Evolutionary conservation across 2,888 invertebrate genomes (phyloP).

Genomic region (Mesoligia furuncula): DNA sequence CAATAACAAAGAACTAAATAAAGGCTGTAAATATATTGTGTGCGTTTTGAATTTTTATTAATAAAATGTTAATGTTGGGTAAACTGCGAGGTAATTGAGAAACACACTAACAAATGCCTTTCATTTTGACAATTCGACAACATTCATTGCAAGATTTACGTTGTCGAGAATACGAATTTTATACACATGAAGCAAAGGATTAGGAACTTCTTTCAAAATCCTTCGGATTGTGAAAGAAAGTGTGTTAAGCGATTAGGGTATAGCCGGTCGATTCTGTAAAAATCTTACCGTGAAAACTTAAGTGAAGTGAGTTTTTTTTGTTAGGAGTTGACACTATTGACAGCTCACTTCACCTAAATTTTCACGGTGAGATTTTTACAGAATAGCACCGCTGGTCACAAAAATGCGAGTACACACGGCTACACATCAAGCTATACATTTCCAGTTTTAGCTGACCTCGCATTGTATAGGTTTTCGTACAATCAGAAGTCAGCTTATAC

Average conservation of each 20-base stretch:
- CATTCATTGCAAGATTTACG: neutral
- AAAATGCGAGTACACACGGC: neutral
- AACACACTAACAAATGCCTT: no score
- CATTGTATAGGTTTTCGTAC: no score
- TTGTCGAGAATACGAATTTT: neutral
- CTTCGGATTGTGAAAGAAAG: neutral
- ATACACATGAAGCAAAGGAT: neutral
- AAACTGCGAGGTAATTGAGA: neutral
- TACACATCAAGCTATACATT: no score
- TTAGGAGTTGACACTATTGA: no score
- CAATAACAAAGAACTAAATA: slow-evolving; percentile 16
- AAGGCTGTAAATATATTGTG: slow-evolving; percentile 6
- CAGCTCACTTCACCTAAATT: no score
- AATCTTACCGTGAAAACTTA: no score
- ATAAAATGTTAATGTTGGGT: neutral
- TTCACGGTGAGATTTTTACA: no score
- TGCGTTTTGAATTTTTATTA: slow-evolving; percentile 17
- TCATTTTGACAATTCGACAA: neutral
- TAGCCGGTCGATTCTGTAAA: no score
- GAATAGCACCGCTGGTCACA: no score
- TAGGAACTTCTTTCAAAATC: neutral
- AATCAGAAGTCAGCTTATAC: no score
- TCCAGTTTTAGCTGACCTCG: no score
- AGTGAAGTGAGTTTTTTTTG: no score
- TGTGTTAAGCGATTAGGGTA: neutral